A percentile compares a stretch with the other conserved stretches of the same genome.
phyloP scores from a whole-genome alignment of 23 tunicate species.

The Trididemnum nubilum region DNA sequence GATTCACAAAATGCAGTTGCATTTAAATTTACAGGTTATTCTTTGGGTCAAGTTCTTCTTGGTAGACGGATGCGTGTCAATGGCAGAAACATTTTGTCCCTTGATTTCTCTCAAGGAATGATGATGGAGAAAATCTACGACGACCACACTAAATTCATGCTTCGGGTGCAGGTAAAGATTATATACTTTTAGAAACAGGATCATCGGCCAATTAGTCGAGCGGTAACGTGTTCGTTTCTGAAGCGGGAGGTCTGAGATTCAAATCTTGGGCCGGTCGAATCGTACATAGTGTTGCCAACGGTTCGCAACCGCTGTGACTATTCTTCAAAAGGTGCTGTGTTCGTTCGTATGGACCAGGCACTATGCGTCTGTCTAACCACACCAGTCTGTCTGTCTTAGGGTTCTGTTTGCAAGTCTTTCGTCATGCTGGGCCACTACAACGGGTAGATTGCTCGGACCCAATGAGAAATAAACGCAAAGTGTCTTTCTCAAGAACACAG shows the following conservation, averaged over 20 bases:
- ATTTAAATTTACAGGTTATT: too few relatives aligned
- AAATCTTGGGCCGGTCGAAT: neutral
- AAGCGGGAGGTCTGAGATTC: neutral
- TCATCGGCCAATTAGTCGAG: neutral
- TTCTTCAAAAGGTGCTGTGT: too few relatives aligned
- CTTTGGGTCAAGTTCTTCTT: slow-evolving; percentile 26
- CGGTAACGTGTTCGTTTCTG: neutral
- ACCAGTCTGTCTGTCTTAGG: too few relatives aligned
- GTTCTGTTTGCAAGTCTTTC: too few relatives aligned
- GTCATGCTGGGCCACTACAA: too few relatives aligned
- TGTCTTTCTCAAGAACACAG: too few relatives aligned
- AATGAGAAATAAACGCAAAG: too few relatives aligned
- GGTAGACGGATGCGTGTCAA: slow-evolving; percentile 92
- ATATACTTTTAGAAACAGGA: slow-evolving; percentile 1
- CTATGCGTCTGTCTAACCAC: too few relatives aligned
- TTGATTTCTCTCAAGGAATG: slow-evolving; percentile 76
- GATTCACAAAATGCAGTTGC: too few relatives aligned
- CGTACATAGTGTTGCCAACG: neutral
- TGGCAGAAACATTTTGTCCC: slow-evolving; percentile 80
- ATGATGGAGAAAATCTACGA: slow-evolving; percentile 87
- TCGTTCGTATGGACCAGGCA: too few relatives aligned
- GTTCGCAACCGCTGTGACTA: neutral
- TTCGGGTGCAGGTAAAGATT: slow-evolving; percentile 68
- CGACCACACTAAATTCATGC: slow-evolving; percentile 91
- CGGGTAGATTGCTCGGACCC: too few relatives aligned